Conservation (phyloP, 2,113 vertebrate species). For the Pterophyllum scalare region DNA sequence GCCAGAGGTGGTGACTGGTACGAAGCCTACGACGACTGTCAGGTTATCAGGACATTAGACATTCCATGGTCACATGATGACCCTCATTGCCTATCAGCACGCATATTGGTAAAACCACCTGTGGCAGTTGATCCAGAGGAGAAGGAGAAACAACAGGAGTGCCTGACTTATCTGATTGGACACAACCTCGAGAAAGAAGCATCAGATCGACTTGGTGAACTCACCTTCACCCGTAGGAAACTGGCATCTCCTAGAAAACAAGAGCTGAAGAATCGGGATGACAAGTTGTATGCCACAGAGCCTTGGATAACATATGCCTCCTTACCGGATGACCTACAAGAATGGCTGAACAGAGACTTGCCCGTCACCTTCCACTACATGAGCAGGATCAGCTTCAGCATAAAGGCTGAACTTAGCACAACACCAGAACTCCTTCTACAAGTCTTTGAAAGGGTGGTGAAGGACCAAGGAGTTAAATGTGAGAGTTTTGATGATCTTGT, state of each 20-base stretch:
- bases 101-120: slow-evolving; percentile 61
- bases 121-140: slow-evolving; percentile 58
- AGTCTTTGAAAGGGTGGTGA: slow-evolving; percentile 54
- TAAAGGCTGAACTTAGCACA: slow-evolving; percentile 54
- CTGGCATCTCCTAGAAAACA: slow-evolving; percentile 72
- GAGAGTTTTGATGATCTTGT: slow-evolving; percentile 50
- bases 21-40: slow-evolving; percentile 82
- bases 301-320: slow-evolving; percentile 75
- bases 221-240: slow-evolving; percentile 80
- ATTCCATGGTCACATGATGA: slow-evolving; percentile 69
- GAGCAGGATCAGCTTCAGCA: slow-evolving; percentile 61
- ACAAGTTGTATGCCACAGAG: slow-evolving; percentile 74
- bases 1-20: slow-evolving; percentile 69
- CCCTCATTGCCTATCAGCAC: slow-evolving; percentile 47
- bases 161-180: slow-evolving; percentile 75
- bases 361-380: slow-evolving; percentile 69
- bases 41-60: slow-evolving; percentile 78
- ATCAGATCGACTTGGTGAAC: slow-evolving; percentile 73
- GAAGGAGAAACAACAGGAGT: slow-evolving; percentile 44
- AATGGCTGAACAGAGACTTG: slow-evolving; percentile 55
- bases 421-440: slow-evolving; percentile 64
- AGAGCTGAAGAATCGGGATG: slow-evolving; percentile 71
- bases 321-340: slow-evolving; percentile 63
- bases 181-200: slow-evolving; percentile 72
- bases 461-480: slow-evolving; percentile 22